Conservation (phyloP, 2,888 invertebrate species). For the Emmelina monodactyla region DNA sequence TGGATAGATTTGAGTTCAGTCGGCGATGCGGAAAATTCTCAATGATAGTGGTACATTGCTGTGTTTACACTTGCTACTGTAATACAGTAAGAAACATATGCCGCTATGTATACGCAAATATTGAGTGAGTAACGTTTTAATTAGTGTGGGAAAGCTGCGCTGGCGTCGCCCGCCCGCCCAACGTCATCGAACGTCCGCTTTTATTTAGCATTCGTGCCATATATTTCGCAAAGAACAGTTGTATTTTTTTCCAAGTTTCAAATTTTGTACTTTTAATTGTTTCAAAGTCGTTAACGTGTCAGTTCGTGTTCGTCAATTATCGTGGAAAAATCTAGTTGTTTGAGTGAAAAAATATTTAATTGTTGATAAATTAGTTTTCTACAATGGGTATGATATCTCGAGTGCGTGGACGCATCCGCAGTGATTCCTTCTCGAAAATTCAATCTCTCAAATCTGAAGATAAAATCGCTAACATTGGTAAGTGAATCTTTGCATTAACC, state of each 20-base stretch:
- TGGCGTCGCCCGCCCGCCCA: conserved; percentile 34
- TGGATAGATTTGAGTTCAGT: neutral
- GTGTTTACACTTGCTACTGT: too few relatives aligned
- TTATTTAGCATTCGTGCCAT: conserved; percentile 47
- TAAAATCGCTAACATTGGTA: conserved; percentile 75
- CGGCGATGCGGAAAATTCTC: neutral
- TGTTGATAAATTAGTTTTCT: conserved; percentile 2
- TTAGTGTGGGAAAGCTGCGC: conserved; percentile 18
- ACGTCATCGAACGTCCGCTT: conserved; percentile 24
- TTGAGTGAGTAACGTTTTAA: too few relatives aligned
- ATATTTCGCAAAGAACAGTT: conserved; percentile 30
- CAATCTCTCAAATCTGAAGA: conserved; percentile 70
- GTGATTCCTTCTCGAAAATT: conserved; percentile 70
- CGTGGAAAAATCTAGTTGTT: neutral
- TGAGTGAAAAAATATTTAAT: neutral
- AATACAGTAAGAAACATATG: conserved; percentile 8
- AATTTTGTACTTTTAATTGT: too few relatives aligned
- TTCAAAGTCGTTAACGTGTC: neutral
- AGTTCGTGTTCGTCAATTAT: neutral
- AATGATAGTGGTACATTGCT: conserved; percentile 18
- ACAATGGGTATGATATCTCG: conserved; percentile 76
- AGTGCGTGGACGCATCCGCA: conserved; percentile 71
- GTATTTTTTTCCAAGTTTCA: too few relatives aligned
- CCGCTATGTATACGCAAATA: conserved; percentile 21
- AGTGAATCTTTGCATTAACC: conserved; percentile 10